Evolutionary conservation across 2,113 vertebrate genomes (phyloP), one percentile per base, ranked within the genome.

Genomic region (Megalops atlanticus): DNA sequence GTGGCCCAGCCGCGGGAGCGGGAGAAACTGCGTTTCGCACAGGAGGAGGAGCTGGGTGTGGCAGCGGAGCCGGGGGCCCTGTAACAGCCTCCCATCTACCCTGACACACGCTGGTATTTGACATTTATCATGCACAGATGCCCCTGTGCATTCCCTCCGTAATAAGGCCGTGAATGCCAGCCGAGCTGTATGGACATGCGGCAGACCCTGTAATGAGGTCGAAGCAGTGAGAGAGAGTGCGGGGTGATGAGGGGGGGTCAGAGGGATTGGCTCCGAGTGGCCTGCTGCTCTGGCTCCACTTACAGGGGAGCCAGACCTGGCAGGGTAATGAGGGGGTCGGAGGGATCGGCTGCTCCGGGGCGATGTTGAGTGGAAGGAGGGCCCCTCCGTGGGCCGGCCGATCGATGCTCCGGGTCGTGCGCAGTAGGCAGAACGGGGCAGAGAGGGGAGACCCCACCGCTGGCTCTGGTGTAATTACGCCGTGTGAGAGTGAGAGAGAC

Each of bases 311-410:
- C 35, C 76, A 38, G 71, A n/a, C 12, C 41, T 49, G 74, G 77
- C 49, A 16, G 73, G 83, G 85, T 79, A 39, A 72, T 54, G 49
- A 31, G 72, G 33, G 36, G 41, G 58, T 45, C 12, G 40, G 47
- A n/a, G 33, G 43, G 85, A 89, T 91, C 89, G 77, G 91, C 90
- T 85, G 85, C 87, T 86, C 78, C 85, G 87, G 87, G 88, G 89
- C 89, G 89, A 89, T 90, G 91, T 87, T 81, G 87, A 90, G 86
- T 40, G 27, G 76, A 85, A 86, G 84, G 84, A 85, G 78, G 83
- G 24, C 0, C 10, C 39, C 35, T 47, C 69, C 72, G 43, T 81
- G 82, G 82, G 82, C 77, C 87, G 88, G 80, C 87, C 36, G 83
- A 79, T 70, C 27, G 64, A 79, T 70, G 31, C 15, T 24, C 24